Evolutionary conservation across 2,888 invertebrate genomes (phyloP).

Genomic region (Pyrochroa serraticornis): DNA sequence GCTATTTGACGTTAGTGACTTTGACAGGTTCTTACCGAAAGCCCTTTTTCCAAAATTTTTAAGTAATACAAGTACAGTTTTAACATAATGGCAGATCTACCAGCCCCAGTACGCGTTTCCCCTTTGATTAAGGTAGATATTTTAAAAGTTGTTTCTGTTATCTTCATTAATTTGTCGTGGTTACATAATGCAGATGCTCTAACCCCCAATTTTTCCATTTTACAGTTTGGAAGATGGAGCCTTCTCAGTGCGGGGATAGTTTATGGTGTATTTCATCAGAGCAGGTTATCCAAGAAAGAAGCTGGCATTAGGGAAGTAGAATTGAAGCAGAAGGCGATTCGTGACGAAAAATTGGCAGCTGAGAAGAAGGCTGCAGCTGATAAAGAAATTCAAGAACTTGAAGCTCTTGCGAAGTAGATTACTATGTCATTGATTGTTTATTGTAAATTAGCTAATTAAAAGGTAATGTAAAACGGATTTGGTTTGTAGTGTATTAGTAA

Average conservation of each 20-base stretch:
- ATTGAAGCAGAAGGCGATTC: constrained; percentile 68
- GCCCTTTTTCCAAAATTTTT: not conserved
- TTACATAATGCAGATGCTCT: not conserved
- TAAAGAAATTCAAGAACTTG: constrained; percentile 55
- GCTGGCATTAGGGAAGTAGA: constrained; percentile 69
- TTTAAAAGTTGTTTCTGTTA: not conserved
- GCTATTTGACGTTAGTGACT: not conserved
- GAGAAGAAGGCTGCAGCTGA: constrained; percentile 72
- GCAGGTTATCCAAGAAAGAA: constrained; percentile 71
- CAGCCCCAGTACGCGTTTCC: constrained; percentile 78
- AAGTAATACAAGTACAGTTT: constrained; percentile 2
- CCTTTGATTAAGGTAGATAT: constrained; percentile 76
- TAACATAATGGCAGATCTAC: constrained; percentile 54
- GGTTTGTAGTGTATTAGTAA: too few relatives aligned
- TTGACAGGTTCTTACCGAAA: not conserved
- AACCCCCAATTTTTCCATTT: constrained; percentile 38
- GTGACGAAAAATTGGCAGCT: constrained; percentile 73
- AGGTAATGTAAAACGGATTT: not conserved
- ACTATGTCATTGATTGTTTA: constrained; percentile 3
- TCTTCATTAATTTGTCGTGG: not conserved
- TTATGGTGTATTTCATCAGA: constrained; percentile 78
- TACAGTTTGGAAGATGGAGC: constrained; percentile 82
- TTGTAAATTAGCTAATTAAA: constrained; percentile 22
- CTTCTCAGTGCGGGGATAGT: constrained; percentile 73
- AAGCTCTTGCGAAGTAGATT: constrained; percentile 43